Evolutionary conservation across 1,140 invertebrate species (phyloP), one percentile per base, ranked within the genome.

Genomic region (Bemisia tabaci): DNA sequence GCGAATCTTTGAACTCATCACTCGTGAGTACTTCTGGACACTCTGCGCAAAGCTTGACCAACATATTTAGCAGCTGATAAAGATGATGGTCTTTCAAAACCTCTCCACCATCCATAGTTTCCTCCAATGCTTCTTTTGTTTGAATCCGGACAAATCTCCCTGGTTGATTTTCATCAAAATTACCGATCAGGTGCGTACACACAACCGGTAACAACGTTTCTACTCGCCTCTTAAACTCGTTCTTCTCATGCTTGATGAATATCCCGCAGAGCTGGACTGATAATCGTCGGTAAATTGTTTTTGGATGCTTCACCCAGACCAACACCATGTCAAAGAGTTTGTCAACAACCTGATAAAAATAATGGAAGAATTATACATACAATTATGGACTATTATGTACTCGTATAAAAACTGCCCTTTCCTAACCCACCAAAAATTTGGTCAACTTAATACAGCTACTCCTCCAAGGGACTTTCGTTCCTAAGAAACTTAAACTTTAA

Each of bases 201-300:
- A 48, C 17, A 48, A 48, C 17, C 1, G 86, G 81, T 0, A 90
- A 74, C 2, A 88, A 68, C 0, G 71, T 69, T 1, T 73, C 70
- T 2, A 92, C 71, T n/a, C 85, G 81, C 1, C 75, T 79, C 66
- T 84, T 79, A 71, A 93, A 92, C 0, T 82, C 75, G 2, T 82
- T 77, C 59, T 82, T 78, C 73, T 93, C 90, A 0, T 85, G 83
- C 65, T 81, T 82, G 0, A 89, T 85, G 78, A 92, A 92, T 33
- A 88, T 73, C 0, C 85, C 85, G 69, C 80, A 78, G 0, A 89
- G 71, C 69, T 86, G 85, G 0, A 82, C 82, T 0, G 82, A 87
- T 68, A 90, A 73, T 68, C 82, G 81, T 2, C 81, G 77, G 64
- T 85, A 82, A 2, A 78, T 73, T 22, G 81, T 77, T 77, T 82